Evolutionary conservation across 2,113 vertebrate genomes (phyloP).

Genomic region (Perca flavescens): DNA sequence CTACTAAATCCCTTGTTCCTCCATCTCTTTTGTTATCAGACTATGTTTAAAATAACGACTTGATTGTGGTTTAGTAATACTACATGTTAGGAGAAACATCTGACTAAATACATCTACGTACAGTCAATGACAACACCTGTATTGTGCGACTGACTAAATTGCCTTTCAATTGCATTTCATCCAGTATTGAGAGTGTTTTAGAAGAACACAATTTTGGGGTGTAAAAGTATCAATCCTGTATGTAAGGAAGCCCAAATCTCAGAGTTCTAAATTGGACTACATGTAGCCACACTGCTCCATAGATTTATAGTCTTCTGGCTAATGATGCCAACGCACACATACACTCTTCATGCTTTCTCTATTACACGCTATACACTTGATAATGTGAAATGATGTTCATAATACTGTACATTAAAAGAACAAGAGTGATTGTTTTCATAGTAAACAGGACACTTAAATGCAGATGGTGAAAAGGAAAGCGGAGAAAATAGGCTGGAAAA

Average conservation of each 20-base stretch:
- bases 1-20: background rate
- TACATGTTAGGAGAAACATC: background rate
- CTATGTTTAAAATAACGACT: background rate
- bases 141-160: background rate
- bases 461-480: constrained; percentile 28
- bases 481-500: constrained; percentile 46
- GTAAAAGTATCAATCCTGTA: background rate
- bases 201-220: too few relatives aligned
- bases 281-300: background rate
- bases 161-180: too few relatives aligned
- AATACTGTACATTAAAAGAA: background rate
- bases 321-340: background rate
- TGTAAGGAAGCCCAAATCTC: background rate
- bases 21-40: background rate
- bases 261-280: background rate
- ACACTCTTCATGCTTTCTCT: background rate
- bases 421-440: constrained; percentile 16
- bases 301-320: background rate
- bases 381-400: background rate
- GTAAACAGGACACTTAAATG: constrained; percentile 6
- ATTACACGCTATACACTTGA: background rate
- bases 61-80: background rate
- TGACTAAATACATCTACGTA: background rate
- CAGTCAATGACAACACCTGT: too few relatives aligned
- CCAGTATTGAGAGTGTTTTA: background rate